Conservation (phyloP, 2,797 vertebrate genomes). For the Sebastes iracundus region DNA sequence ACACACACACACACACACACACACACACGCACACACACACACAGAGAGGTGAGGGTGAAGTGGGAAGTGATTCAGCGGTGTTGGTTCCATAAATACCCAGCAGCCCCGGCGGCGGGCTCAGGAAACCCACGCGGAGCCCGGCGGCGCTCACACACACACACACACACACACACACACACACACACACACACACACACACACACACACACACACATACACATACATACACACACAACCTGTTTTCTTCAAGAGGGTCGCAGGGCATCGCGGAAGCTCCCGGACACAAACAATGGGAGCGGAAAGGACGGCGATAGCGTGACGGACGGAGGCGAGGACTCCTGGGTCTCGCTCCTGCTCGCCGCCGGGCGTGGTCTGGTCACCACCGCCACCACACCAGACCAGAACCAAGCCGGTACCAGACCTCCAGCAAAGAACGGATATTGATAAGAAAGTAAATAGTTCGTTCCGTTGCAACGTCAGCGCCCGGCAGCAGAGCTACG, state of each 20-base stretch:
- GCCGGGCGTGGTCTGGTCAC: constrained; percentile 20
- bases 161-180: too few species aligned
- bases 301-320: constrained; percentile 61
- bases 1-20: constrained; percentile 9
- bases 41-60: constrained; percentile 24
- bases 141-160: constrained; percentile 41
- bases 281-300: constrained; percentile 75
- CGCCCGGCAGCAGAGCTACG: too few species aligned
- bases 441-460: too few species aligned
- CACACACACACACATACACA: too few species aligned
- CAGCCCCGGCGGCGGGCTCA: constrained; percentile 61
- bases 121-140: constrained; percentile 59
- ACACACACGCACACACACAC: neutral
- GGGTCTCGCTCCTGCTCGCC: constrained; percentile 18
- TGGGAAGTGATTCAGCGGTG: constrained; percentile 79
- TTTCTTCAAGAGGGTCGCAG: constrained; percentile 78
- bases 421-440: too few species aligned
- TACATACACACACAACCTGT: constrained; percentile 37
- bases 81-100: constrained; percentile 78
- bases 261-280: constrained; percentile 68
- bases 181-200: too few species aligned
- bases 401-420: neutral
- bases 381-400: neutral
- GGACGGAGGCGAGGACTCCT: constrained; percentile 42
- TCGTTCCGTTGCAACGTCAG: too few species aligned